These are phyloP conservation scores for Climacteris rufus DNA, from an alignment of 2,113 vertebrate species.

Conservation along the genomic window DNA sequence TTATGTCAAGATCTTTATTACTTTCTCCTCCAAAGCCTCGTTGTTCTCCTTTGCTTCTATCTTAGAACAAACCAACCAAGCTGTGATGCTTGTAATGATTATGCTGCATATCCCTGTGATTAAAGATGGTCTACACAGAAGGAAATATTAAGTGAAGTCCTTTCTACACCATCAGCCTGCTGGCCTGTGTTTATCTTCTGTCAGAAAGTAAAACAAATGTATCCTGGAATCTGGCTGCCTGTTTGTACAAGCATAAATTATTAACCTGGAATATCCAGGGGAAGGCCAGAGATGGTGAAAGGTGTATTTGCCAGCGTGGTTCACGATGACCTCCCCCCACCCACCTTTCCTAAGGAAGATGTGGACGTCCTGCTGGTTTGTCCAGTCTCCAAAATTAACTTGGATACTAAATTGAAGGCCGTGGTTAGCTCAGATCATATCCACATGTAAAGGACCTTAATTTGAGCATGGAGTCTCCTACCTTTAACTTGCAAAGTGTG, in stretches of 20 bases:
- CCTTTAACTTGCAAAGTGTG: background rate
- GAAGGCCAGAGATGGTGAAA: background rate
- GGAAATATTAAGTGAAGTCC: slow-evolving; percentile 18
- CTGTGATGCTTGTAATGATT: background rate
- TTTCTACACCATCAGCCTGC: background rate
- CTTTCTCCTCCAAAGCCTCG: background rate
- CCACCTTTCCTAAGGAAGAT: background rate
- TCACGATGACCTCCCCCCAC: background rate
- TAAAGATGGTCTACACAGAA: background rate
- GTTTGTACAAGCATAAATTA: slow-evolving; percentile 42
- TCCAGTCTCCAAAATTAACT: background rate
- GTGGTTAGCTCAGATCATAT: background rate
- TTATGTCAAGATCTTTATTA: background rate
- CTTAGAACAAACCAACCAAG: background rate
- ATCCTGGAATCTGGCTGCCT: slow-evolving; percentile 51
- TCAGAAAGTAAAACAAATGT: slow-evolving; percentile 20
- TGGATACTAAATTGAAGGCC: background rate
- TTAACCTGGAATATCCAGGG: slow-evolving; percentile 14
- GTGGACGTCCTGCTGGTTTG: background rate
- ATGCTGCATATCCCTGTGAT: background rate
- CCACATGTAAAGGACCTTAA: background rate
- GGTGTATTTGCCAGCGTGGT: background rate
- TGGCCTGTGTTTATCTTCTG: slow-evolving; percentile 46
- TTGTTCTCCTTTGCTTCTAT: background rate
- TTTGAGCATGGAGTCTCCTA: background rate